These are phyloP conservation scores for Panthera leo DNA, from an alignment of 2,113 vertebrate species.

Conservation along the genomic window DNA sequence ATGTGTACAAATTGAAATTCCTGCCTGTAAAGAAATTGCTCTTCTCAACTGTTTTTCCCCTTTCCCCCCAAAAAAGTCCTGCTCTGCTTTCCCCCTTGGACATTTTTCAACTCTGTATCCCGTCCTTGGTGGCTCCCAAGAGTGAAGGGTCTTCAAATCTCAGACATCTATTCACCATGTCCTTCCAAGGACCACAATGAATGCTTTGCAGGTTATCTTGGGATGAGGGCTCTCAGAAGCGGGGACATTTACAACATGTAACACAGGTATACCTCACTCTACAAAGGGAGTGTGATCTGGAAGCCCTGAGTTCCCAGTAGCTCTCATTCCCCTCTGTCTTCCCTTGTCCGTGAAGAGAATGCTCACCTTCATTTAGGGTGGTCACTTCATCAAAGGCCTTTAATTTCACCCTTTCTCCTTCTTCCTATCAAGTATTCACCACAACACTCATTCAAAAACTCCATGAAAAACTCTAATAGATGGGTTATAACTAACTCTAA, in stretches of 20 bases:
- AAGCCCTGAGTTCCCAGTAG: neutral
- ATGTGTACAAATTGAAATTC: neutral
- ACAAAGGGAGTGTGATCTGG: too few relatives aligned
- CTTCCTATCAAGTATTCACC: neutral
- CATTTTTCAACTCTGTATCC: neutral
- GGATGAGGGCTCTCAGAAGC: neutral
- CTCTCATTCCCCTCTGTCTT: neutral
- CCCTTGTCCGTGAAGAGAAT: neutral
- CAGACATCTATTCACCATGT: neutral
- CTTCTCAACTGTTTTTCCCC: neutral
- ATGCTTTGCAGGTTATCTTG: neutral
- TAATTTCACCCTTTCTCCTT: slow-evolving; percentile 20
- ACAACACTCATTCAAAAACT: neutral
- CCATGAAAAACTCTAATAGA: neutral
- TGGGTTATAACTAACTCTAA: slow-evolving; percentile 18
- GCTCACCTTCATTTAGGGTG: neutral
- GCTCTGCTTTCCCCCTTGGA: neutral
- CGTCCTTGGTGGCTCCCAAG: neutral
- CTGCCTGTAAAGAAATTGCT: neutral
- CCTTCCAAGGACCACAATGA: neutral
- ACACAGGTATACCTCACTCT: neutral
- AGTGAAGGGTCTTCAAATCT: neutral
- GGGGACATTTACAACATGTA: neutral
- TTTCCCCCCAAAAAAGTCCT: neutral
- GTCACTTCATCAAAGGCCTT: slow-evolving; percentile 17